phyloP scores from a whole-genome alignment of 1,140 invertebrate genomes.

The Lepidotrigona ventralis region DNA sequence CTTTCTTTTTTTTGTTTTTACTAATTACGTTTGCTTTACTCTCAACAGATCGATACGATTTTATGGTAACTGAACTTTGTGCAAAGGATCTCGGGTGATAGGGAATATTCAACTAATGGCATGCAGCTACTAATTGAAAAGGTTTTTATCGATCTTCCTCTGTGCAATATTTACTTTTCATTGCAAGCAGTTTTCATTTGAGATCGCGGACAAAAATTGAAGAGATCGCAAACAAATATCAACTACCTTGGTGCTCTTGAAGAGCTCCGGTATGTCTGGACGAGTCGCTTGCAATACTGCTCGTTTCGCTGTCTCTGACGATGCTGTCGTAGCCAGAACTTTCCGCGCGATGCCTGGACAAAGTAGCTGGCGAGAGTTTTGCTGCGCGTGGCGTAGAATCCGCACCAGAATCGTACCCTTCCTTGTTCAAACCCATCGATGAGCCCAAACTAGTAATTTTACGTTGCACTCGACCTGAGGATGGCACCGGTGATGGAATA shows the following conservation, averaged over 20 bases:
- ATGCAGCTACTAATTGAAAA: background rate
- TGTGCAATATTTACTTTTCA: background rate
- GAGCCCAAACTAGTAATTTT: slow-evolving; percentile 82
- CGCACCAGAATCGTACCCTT: slow-evolving; percentile 90
- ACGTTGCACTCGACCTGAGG: slow-evolving; percentile 80
- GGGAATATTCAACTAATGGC: background rate
- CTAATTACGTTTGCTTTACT: background rate
- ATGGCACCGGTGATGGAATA: slow-evolving; percentile 80
- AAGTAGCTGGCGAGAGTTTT: slow-evolving; percentile 87
- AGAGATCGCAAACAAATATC: background rate
- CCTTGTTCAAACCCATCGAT: slow-evolving; percentile 81
- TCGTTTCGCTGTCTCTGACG: slow-evolving; percentile 90
- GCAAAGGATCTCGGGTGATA: background rate
- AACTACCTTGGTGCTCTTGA: slow-evolving; percentile 81
- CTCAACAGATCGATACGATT: background rate
- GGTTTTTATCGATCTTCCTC: background rate
- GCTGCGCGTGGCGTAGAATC: slow-evolving; percentile 89
- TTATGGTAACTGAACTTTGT: background rate
- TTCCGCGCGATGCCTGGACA: slow-evolving; percentile 86
- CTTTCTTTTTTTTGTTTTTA: background rate
- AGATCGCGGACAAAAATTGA: background rate
- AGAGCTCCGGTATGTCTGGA: slow-evolving; percentile 84
- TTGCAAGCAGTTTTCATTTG: background rate
- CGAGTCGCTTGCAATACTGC: slow-evolving; percentile 89
- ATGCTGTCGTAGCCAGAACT: slow-evolving; percentile 94